These are phyloP conservation scores for Acanthosepion pharaonis DNA, from an alignment of 2,888 invertebrate species.

Conservation along the genomic window DNA sequence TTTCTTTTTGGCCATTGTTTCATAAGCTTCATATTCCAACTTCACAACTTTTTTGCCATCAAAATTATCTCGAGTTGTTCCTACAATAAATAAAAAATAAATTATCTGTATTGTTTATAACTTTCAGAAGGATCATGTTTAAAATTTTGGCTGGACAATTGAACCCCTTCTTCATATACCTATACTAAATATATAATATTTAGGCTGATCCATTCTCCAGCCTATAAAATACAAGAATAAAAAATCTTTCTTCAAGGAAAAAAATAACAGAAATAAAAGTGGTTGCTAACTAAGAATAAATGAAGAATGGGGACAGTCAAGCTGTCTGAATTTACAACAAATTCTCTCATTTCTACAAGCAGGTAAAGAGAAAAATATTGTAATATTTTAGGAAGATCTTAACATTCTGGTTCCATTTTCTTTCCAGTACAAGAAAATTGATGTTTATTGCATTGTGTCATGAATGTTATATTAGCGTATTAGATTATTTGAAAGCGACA, in stretches of 20 bases:
- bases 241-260: too few relatives aligned
- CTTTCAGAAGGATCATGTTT: too few relatives aligned
- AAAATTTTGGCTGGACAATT: too few relatives aligned
- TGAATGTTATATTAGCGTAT: neutral
- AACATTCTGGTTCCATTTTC: neutral
- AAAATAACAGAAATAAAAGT: too few relatives aligned
- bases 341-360: neutral
- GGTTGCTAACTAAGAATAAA: too few relatives aligned
- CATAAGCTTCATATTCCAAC: constrained; percentile 94
- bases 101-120: neutral
- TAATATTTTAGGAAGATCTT: neutral
- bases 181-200: too few relatives aligned
- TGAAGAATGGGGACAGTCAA: too few relatives aligned
- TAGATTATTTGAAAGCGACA: neutral
- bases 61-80: constrained; percentile 74
- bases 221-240: too few relatives aligned
- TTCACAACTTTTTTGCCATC: constrained; percentile 81
- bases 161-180: too few relatives aligned
- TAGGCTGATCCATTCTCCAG: too few relatives aligned
- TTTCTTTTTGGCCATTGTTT: constrained; percentile 90
- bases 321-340: neutral
- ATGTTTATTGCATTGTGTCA: neutral
- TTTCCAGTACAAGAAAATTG: neutral
- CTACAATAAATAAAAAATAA: constrained; percentile 55
- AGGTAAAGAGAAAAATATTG: neutral